Evolutionary conservation across 2,797 vertebrate species (phyloP).

Genomic region (Hipposideros larvatus): DNA sequence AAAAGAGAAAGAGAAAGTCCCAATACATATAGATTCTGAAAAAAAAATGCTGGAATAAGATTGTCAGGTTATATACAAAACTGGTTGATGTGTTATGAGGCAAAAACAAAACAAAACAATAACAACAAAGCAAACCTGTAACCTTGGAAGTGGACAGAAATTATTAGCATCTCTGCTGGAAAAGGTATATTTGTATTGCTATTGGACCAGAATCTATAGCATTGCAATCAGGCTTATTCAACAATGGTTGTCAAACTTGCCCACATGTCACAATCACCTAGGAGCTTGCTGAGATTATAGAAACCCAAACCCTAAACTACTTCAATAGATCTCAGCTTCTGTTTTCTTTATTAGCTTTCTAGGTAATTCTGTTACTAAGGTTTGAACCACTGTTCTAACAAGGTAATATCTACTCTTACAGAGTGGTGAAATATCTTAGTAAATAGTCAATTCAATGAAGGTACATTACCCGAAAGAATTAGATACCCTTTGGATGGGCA

Average conservation of each 20-base stretch:
- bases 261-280: neutral
- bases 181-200: neutral
- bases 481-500: neutral
- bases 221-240: neutral
- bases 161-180: neutral
- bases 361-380: neutral
- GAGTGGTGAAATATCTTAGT: neutral
- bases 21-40: neutral
- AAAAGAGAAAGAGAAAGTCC: slow-evolving; percentile 56
- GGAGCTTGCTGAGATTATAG: neutral
- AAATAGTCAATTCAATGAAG: neutral
- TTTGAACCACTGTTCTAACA: neutral
- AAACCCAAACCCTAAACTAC: neutral
- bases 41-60: slow-evolving; percentile 5
- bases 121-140: neutral
- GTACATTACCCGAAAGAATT: neutral
- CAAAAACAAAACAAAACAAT: neutral
- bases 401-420: neutral
- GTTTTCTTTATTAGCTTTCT: neutral
- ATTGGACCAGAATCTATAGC: neutral
- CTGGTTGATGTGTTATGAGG: neutral
- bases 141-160: neutral
- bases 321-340: neutral
- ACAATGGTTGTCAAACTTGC: neutral
- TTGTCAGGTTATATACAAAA: slow-evolving; percentile 10